Base-by-base conservation (phyloP, 1,140 invertebrate genomes). In the Ptiloglossa arizonensis region DNA sequence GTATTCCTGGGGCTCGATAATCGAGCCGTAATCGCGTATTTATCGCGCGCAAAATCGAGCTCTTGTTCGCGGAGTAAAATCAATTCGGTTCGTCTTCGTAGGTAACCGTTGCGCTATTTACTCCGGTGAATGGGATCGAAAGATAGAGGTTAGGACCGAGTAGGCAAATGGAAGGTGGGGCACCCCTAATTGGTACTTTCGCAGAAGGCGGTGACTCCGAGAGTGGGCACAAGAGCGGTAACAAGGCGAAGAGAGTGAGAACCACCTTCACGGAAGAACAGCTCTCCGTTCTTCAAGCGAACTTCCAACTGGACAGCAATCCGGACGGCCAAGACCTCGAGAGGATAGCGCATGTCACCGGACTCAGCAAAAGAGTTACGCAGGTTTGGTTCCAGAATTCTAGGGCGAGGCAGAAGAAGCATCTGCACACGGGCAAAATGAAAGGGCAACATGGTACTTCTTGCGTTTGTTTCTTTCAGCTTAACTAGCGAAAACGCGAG, bases 381-480 rank as follows among this genome's bases (percentile, higher is more conserved):
- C 98, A 99, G 94, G 99, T 99, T 54, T 99, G 98, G 98, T 99
- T 99, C 93, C 98, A 99, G 93, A 99, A 99, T 93, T 99, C 98
- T 46, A 95, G 99, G 82, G 99, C 99, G 13, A 93, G 99, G 52
- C 98, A 99, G 92, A 99, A 99, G 95, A 99, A 99, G 62, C 97
- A 98, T 98, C 35, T 98, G 96, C 93, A 99, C 98, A 94, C 94
- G 9, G 96, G 96, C 77, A 97, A 96, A 92, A 94, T 95, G 82
- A 96, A 95, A 94, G 93, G 93, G 81, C 93, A 94, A 69, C 88
- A 89, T 35, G 83, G 87, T 89, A 85, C 52, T 69, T 57, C 63
- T 48, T 69, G 62, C 73, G 76, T 83, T 38, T 78, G 57, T 38
- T 76, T 81, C 29, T 76, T 76, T 64, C 32, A 27, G 9, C 27